phyloP scores from a whole-genome alignment of 1,140 invertebrate species.

The Meloidogyne hapla region DNA sequence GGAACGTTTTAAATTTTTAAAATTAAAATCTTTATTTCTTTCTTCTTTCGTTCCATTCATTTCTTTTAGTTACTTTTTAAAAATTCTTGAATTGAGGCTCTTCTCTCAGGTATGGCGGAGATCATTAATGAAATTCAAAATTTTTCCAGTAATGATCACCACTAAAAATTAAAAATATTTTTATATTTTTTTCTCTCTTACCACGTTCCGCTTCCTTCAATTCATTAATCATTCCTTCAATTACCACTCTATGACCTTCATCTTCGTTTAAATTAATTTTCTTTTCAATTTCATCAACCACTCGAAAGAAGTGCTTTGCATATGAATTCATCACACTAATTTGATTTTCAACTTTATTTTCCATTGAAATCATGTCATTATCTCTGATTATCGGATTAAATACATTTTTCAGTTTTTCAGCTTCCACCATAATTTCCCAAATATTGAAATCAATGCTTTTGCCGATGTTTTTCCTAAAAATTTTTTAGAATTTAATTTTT shows the following conservation, averaged over 20 bases:
- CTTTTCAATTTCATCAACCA: not conserved
- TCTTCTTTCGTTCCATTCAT: no score
- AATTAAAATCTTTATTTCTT: no score
- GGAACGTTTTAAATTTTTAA: no score
- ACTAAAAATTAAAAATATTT: no score
- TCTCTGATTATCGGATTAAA: not conserved
- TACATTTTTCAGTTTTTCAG: not conserved
- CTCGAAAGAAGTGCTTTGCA: not conserved
- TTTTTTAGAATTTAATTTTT: no score
- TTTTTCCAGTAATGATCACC: no score
- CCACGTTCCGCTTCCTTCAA: not conserved
- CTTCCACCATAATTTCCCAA: no score
- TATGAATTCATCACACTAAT: not conserved
- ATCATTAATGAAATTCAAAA: no score
- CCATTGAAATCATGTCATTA: not conserved
- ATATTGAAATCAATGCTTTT: no score
- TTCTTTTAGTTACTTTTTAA: no score
- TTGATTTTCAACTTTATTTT: not conserved
- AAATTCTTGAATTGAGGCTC: no score
- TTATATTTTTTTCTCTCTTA: not conserved
- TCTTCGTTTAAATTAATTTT: not conserved
- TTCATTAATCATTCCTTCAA: not conserved
- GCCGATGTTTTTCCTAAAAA: not conserved
- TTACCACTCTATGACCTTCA: not conserved
- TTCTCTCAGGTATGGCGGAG: no score